Evolutionary conservation across 1,140 invertebrate species (phyloP).

Genomic region (Nautilus pompilius): DNA sequence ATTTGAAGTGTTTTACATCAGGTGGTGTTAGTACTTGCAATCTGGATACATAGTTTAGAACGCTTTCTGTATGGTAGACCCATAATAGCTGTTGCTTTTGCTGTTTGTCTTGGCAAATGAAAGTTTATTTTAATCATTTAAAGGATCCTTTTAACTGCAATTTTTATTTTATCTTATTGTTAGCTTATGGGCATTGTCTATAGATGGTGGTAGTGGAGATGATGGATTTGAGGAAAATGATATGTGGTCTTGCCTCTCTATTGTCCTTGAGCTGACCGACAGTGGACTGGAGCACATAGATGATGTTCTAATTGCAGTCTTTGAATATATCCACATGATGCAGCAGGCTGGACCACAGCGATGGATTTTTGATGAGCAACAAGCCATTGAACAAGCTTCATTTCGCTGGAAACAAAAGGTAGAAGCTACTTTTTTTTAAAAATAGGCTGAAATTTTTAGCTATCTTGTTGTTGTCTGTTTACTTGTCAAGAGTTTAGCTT

Average conservation of each 20-base stretch:
- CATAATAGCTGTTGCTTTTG: not conserved
- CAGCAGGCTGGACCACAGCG: constrained; percentile 28
- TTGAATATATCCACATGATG: constrained; percentile 46
- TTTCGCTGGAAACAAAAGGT: constrained; percentile 52
- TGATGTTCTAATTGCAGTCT: constrained; percentile 37
- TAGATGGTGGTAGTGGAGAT: constrained; percentile 37
- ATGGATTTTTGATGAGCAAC: constrained; percentile 39
- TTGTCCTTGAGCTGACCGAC: constrained; percentile 41
- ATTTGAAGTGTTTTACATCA: too few species aligned
- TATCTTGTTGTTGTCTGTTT: too few species aligned
- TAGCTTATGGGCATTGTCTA: constrained; percentile 26
- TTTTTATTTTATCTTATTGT: not conserved
- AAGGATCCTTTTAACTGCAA: not conserved
- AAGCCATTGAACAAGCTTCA: constrained; percentile 44
- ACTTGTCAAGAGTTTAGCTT: too few species aligned
- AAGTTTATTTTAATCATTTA: not conserved
- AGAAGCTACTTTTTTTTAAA: too few species aligned
- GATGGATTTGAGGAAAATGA: constrained; percentile 45
- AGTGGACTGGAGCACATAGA: constrained; percentile 32
- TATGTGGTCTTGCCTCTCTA: constrained; percentile 33
- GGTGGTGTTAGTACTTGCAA: too few species aligned
- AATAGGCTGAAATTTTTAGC: too few species aligned
- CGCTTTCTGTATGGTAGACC: too few species aligned
- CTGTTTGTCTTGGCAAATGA: not conserved
- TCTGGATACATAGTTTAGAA: too few species aligned